Conservation (phyloP, 2,888 invertebrate species). For the Ophion ellenae region DNA sequence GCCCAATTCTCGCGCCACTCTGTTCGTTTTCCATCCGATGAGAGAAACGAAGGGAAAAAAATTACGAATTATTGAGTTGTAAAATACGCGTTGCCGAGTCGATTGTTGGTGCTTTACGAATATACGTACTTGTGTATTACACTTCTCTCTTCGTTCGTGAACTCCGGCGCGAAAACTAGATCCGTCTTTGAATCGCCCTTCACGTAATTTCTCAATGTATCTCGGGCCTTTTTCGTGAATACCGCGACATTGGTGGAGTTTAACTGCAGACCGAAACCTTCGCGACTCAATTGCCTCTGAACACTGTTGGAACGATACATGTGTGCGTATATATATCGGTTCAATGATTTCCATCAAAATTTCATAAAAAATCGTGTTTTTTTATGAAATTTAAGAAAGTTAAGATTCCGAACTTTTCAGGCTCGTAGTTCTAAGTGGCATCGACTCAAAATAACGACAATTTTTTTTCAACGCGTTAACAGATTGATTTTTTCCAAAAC, state of each 20-base stretch:
- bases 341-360: too few relatives aligned
- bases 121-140: constrained; percentile 85
- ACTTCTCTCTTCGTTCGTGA: constrained; percentile 88
- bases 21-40: constrained; percentile 66
- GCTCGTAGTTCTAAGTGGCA: too few relatives aligned
- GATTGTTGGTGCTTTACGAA: not conserved
- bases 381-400: too few relatives aligned
- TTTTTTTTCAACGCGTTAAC: too few relatives aligned
- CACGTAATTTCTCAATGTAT: constrained; percentile 83
- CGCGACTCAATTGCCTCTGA: constrained; percentile 77
- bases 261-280: constrained; percentile 79
- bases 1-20: constrained; percentile 82
- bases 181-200: constrained; percentile 83
- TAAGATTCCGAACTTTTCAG: too few relatives aligned
- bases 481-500: too few relatives aligned
- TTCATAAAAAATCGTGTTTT: too few relatives aligned
- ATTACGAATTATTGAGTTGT: not conserved
- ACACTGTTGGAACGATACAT: constrained; percentile 66
- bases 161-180: constrained; percentile 86
- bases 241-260: constrained; percentile 73
- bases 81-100: not conserved
- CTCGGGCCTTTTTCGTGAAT: constrained; percentile 81
- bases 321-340: not conserved
- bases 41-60: not conserved
- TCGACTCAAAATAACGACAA: too few relatives aligned